Evolutionary conservation across 2,888 invertebrate species (phyloP).

Genomic region (Erebia palarica): DNA sequence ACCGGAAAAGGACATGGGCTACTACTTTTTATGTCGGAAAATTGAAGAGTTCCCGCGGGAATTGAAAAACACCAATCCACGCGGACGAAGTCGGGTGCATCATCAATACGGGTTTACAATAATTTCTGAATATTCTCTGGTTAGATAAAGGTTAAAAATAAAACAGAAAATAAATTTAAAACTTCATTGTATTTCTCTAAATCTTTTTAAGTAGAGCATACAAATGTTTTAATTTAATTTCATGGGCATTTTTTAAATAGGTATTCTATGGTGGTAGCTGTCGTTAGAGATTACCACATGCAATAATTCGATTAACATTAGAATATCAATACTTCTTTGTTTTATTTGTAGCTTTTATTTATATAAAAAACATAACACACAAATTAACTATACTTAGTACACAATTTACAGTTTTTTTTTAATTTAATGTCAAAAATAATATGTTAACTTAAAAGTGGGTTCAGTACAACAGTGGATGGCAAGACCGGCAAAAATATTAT

Average conservation of each 20-base stretch:
- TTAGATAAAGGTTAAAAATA: conserved; percentile 39
- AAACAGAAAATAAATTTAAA: conserved; percentile 43
- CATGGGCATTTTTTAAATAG: conserved; percentile 3
- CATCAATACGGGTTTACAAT: too few relatives aligned
- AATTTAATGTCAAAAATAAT: not conserved
- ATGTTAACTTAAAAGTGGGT: not conserved
- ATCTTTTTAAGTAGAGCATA: conserved; percentile 49
- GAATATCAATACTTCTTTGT: conserved; percentile 27
- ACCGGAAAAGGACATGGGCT: too few relatives aligned
- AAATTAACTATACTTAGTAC: not conserved
- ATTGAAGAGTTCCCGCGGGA: too few relatives aligned
- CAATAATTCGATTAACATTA: conserved; percentile 10
- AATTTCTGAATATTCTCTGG: too few relatives aligned
- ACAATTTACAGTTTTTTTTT: not conserved
- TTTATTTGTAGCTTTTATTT: conserved; percentile 20
- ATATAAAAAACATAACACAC: conserved; percentile 23
- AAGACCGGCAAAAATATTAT: conserved; percentile 8
- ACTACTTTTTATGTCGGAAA: too few relatives aligned
- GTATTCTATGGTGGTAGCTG: not conserved
- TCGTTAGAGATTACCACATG: conserved; percentile 6
- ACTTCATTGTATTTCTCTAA: conserved; percentile 58
- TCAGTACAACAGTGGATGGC: not conserved
- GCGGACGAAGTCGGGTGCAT: too few relatives aligned
- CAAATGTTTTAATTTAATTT: conserved; percentile 11
- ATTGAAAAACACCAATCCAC: too few relatives aligned